phyloP scores from a whole-genome alignment of 2,113 vertebrate genomes.

The Leucopternis melanops region DNA sequence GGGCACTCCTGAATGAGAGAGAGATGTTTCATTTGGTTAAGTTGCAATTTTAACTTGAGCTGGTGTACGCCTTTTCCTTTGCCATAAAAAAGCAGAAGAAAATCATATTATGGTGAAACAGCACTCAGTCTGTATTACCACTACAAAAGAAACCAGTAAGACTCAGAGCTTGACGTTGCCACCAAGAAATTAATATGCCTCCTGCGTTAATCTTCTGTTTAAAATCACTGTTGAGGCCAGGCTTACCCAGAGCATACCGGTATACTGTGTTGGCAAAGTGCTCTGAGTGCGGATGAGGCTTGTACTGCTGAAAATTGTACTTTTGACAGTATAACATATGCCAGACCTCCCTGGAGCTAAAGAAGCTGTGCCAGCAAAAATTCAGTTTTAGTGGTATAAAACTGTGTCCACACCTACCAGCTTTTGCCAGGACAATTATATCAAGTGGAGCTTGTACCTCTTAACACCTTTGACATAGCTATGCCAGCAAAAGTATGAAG shows the following conservation, averaged over 20 bases:
- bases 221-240: neutral
- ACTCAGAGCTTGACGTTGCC: neutral
- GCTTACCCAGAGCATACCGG: neutral
- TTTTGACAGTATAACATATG: neutral
- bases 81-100: neutral
- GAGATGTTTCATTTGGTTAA: neutral
- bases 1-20: neutral
- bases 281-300: neutral
- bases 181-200: neutral
- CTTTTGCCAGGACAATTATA: slow-evolving; percentile 28
- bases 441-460: neutral
- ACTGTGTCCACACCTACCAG: neutral
- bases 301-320: neutral
- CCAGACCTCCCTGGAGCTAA: slow-evolving; percentile 55
- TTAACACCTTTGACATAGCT: neutral
- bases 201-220: neutral
- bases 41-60: neutral
- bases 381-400: neutral
- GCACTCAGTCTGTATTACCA: neutral
- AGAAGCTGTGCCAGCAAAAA: slow-evolving; percentile 43
- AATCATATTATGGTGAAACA: neutral
- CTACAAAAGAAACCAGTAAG: neutral
- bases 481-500: neutral
- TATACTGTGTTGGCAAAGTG: neutral
- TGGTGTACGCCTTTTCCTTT: neutral